Evolutionary conservation across 2,113 vertebrate genomes (phyloP).

Genomic region (Amphiprion ocellaris): DNA sequence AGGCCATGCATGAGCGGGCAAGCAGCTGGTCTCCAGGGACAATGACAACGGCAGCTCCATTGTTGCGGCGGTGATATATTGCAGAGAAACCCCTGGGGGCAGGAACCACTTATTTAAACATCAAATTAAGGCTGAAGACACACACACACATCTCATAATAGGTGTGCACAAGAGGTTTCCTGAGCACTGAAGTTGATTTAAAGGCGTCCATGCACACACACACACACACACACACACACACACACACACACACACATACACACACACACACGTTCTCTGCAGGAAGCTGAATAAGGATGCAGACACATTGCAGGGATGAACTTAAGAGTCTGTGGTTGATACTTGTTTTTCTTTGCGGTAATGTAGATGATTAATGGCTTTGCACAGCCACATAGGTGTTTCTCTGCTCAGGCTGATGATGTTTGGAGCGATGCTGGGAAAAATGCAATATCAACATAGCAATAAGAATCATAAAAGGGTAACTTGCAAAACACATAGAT

Average conservation of each 20-base stretch:
- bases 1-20: slow-evolving; percentile 72
- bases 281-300: slow-evolving; percentile 6
- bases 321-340: neutral
- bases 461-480: neutral
- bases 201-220: neutral
- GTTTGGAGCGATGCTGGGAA: neutral
- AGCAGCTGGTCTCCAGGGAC: slow-evolving; percentile 70
- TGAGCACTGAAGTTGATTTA: slow-evolving; percentile 41
- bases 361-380: neutral
- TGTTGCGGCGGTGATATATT: slow-evolving; percentile 78
- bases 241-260: neutral
- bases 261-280: neutral
- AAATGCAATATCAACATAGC: too few species aligned
- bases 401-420: neutral
- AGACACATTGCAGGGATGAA: neutral
- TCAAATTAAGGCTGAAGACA: slow-evolving; percentile 80
- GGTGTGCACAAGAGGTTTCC: slow-evolving; percentile 35
- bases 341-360: slow-evolving; percentile 1
- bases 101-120: slow-evolving; percentile 83
- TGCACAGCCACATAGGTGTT: neutral
- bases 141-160: slow-evolving; percentile 46
- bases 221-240: neutral
- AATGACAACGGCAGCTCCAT: slow-evolving; percentile 68
- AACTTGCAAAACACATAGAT: neutral
- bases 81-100: slow-evolving; percentile 67